Evolutionary conservation across 2,113 vertebrate genomes (phyloP), one percentile per base, ranked within the genome.

Genomic region (Micronycteris hirsuta): DNA sequence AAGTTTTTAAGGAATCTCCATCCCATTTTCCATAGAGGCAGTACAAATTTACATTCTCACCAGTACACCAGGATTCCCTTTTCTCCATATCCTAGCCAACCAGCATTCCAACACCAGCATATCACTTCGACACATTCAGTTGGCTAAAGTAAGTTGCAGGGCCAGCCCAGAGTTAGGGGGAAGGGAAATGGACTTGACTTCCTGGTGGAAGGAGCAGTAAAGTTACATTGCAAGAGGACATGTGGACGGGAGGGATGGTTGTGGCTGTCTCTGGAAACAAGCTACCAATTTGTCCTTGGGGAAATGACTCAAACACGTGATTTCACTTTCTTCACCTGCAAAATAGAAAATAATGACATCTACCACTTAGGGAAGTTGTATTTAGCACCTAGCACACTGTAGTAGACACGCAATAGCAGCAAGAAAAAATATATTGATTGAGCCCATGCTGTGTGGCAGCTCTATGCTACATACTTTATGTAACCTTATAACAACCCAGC

Each of bases 291-390:
- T 73, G 26, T 70, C 71, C 41, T 70, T 86, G 52, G 43, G 54
- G 54, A 95, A 65, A 77, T 73, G 78, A 83, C 14, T 96, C 70
- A 94, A 58, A 15, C 20, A 54, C 13, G 36, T 36, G 31, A 80
- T 74, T 88, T 93, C 15, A 73, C 47, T 82, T 86, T 83, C 45
- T 81, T 88, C 38, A 22, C 58, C 41, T 68, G 16, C 36, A 33
- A 91, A 93, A 85, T 20, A 67, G 36, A 20, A 85, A 93, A 85
- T 84, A 86, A 89, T 41, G 68, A 33, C n/a, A 91, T 54, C 52
- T 47, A 38, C 54, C 26, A 47, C 81, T 89, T 85, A 78, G 52
- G 67, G 36, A 73, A 91, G 43, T 91, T 89, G 38, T 83, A 41
- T 67, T 78, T 89, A 74, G 63, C 22, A 63, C 33, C 68, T 82